Conservation (phyloP, 2,888 invertebrate species). For the Hyposoter dolosus region DNA sequence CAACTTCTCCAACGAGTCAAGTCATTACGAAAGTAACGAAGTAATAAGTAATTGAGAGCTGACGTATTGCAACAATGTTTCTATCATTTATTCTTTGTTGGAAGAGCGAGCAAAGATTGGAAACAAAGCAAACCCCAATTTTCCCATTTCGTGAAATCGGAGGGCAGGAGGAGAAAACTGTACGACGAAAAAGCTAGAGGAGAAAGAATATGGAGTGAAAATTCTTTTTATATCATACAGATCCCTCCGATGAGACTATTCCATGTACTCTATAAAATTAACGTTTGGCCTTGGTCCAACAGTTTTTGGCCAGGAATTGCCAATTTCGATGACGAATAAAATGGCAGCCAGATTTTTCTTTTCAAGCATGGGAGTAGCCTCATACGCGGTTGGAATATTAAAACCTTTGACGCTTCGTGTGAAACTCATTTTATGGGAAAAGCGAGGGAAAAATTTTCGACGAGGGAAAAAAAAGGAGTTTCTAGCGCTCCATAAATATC, state of each 20-base stretch:
- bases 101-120: not conserved
- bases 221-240: not conserved
- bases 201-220: not conserved
- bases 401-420: conserved; percentile 19
- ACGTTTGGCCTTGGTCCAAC: conserved; percentile 26
- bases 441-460: not conserved
- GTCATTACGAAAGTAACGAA: not conserved
- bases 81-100: not conserved
- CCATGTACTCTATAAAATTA: conserved; percentile 34
- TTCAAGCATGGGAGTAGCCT: not conserved
- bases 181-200: not conserved
- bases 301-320: conserved; percentile 13
- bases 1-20: not conserved
- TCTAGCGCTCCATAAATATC: conserved; percentile 1
- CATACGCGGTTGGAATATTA: conserved; percentile 29
- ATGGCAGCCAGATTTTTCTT: conserved; percentile 21
- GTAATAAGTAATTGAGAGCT: not conserved
- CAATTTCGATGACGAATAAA: conserved; percentile 48
- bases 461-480: conserved; percentile 16
- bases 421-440: not conserved
- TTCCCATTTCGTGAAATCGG: not conserved
- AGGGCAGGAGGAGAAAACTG: not conserved
- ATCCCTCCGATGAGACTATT: not conserved
- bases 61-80: not conserved
- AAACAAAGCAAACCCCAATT: not conserved